Evolutionary conservation across 2,113 vertebrate species (phyloP), one percentile per base, ranked within the genome.

Genomic region (Fulica atra): DNA sequence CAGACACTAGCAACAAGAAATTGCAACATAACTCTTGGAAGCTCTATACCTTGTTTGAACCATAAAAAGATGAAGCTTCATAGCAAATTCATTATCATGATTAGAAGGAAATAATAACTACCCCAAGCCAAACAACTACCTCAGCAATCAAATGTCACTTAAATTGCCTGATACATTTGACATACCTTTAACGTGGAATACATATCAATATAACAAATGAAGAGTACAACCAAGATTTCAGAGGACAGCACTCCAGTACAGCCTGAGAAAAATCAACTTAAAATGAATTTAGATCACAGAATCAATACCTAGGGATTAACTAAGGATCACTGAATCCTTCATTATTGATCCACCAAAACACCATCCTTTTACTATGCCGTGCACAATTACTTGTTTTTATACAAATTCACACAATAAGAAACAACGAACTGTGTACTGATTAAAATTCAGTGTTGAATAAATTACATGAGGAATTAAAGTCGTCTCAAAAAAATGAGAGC

Each of bases 271-370:
- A 97, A 96, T 96, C 81, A 97, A 93, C 96, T 95, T 96, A 89
- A 97, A 98, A 96, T 97, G 93, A 98, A 97, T 97, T 96, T 92
- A 95, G 87, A 97, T 96, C 77, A 94, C 12, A 35, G 92, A 98
- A 95, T 97, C 90, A 2, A 97, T 97, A 95, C 19, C 64, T 89
- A 57, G 60, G 84, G 65, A 97, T 97, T 97, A 96, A 96, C 64
- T 94, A 96, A 97, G 79, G 91, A 97, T 97, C 97, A 94, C 86
- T 94, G 96, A 97, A 97, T 96, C 94, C 88, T 91, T 82, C 91
- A 90, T 95, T 97, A 97, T 93, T 93, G 97, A 98, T 95, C 96
- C 88, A 83, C 63, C 82, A 86, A 81, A 93, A 92, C 82, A 93
- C 71, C 9, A 4, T 64, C 60, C 57, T 95, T 94, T 94, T 70